Conservation (phyloP, 1,140 invertebrate species). For the Ceratoteleas bidentatus region DNA sequence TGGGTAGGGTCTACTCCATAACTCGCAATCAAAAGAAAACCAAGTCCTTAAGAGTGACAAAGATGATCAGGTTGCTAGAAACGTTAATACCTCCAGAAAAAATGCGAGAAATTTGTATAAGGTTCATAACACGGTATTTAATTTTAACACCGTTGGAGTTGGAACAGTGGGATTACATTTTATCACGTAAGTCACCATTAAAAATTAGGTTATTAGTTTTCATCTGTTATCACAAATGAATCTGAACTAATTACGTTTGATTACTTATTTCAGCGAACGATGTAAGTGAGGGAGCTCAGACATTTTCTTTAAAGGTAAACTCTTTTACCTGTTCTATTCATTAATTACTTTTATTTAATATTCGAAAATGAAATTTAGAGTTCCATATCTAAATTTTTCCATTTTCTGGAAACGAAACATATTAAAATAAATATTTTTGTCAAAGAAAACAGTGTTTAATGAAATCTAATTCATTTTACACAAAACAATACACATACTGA, state of each 20-base stretch:
- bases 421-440: no score
- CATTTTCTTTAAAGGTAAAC: conserved; percentile 91
- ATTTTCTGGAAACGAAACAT: no score
- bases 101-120: conserved; percentile 89
- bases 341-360: background rate
- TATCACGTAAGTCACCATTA: conserved; percentile 91
- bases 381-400: no score
- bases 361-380: background rate
- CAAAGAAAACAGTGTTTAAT: no score
- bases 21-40: no score
- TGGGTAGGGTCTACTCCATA: no score
- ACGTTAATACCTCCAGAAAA: conserved; percentile 80
- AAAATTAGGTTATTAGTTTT: conserved; percentile 9
- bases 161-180: conserved; percentile 90
- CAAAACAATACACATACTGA: no score
- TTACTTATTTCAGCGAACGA: conserved; percentile 14
- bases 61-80: no score
- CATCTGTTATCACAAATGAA: background rate
- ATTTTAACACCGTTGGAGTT: conserved; percentile 91
- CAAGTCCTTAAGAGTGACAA: no score
- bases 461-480: no score
- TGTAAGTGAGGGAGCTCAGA: conserved; percentile 91
- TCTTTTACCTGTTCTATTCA: background rate
- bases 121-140: conserved; percentile 94
- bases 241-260: background rate